These are phyloP conservation scores for Notolepis coatsorum DNA, from an alignment of 2,797 vertebrate species.

Conservation along the genomic window DNA sequence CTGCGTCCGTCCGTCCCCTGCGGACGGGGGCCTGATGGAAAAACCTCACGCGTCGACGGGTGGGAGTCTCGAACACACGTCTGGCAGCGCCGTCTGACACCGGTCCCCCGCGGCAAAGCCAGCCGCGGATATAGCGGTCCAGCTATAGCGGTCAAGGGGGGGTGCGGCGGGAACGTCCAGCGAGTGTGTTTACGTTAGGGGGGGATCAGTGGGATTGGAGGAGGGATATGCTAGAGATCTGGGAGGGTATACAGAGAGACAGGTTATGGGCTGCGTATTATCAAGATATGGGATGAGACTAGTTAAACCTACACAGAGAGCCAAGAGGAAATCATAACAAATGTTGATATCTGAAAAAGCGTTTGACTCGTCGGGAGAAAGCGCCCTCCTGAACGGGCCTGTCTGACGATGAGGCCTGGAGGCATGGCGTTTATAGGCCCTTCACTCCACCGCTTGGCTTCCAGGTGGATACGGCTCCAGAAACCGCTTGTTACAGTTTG, in stretches of 20 bases:
- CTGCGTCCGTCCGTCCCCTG: slow-evolving; percentile 18
- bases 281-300: background rate
- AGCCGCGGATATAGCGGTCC: background rate
- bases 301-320: slow-evolving; percentile 15
- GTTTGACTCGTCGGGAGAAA: slow-evolving; percentile 15
- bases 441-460: slow-evolving; percentile 58
- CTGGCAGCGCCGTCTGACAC: slow-evolving; percentile 1
- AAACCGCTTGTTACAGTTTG: slow-evolving; percentile 74
- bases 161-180: background rate
- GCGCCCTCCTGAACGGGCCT: background rate
- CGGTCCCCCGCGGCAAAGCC: background rate
- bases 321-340: background rate
- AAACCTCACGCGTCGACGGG: slow-evolving; percentile 17
- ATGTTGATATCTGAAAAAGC: background rate
- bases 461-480: slow-evolving; percentile 63
- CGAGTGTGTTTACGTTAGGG: slow-evolving; percentile 18
- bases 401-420: background rate
- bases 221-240: background rate
- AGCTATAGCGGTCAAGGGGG: background rate
- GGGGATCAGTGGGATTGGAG: slow-evolving; percentile 2
- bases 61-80: slow-evolving; percentile 20
- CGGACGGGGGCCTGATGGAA: slow-evolving; percentile 25
- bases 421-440: slow-evolving; percentile 40
- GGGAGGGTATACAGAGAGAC: background rate
- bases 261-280: no score